Evolutionary conservation across 2,113 vertebrate species (phyloP), one percentile per base, ranked within the genome.

Genomic region (Fulmarus glacialis): DNA sequence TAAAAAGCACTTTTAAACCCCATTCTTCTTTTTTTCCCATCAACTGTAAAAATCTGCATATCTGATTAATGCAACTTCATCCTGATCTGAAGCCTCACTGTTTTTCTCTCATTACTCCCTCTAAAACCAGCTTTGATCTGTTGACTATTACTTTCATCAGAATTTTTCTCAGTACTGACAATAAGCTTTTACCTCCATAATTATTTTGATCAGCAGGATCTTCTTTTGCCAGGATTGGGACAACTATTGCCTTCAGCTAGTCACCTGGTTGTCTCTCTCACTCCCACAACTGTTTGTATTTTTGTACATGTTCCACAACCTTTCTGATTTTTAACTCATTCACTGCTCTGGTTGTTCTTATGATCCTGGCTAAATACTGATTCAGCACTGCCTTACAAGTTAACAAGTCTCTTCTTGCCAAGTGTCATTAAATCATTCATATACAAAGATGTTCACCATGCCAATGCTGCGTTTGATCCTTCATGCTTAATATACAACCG

Each of bases 221-320:
- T 71, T 50, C 55, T 91, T 70, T 91, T 45, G 80, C 80, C 83
- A 53, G 72, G 80, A 27, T 1, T 45, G 40, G 56, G 87, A 42
- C 63, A 32, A 23, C 32, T 58, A 17, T 82, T 74, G 89, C 89
- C 91, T 94, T 93, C 83, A 95, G 96, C 94, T 13, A 89, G 89
- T 93, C 94, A 96, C 89, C 94, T 78, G 89, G 4, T 6, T 67
- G 59, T 23, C 59, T 82, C 53, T 43, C 50, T 89, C 82, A 4
- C 71, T 88, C 89, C 80, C 63, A 50, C 55, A 43, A 1, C 38
- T 55, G 43, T 68, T 72, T 72, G 81, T 38, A 5, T 81, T 90
- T 90, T 48, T 22, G 64, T 34, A 16, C 2, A 0, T 13, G 53
- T 62, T 73, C 74, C 0, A 0, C 91, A 83, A 9, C 67, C 63